Evolutionary conservation across 2,888 invertebrate genomes (phyloP), one percentile per base, ranked within the genome.

Genomic region (Seladonia tumulorum): DNA sequence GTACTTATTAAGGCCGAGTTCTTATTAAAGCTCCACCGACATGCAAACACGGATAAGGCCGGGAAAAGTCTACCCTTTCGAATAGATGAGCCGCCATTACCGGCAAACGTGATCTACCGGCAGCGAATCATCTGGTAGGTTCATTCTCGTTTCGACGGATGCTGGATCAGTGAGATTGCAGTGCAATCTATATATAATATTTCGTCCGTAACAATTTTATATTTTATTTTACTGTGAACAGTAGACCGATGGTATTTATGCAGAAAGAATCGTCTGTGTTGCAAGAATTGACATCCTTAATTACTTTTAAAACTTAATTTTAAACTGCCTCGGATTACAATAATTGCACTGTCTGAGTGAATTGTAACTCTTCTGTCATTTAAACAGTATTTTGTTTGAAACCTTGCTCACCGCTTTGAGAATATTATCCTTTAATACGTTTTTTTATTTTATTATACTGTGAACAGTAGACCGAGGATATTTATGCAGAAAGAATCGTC

Each of bases 1-100:
- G 93, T 93, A 94, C 94, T 94, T 94, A 94, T 94, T 94, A 94
- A 93, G 93, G 91, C 63, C 49, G 73, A 71, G 81, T 85, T 83
- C 92, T 94, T 94, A 94, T 94, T 94, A 94, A 92, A 53, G 91
- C 91, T 90, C 87, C 88, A 87, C 82, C 81, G 81, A 83, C 93
- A 93, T 94, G 93, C 94, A 93, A 94, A 93, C 93, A 82, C 89
- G 89, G 83, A 75, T 53, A 75, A 29, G 73, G 8, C 60, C 66
- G 70, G 68, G 76, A 75, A 82, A 79, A 81, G 79, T 47, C 49
- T 73, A 14, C 86, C 72, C 35, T 83, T 79, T 72, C 78, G 29
- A 75, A 76, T n/a, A 47, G 45, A 81, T 42, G 57, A 83, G 66
- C 68, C 57, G 47, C 83, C 63, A 89, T 90, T 89, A 90, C 35